phyloP scores from a whole-genome alignment of 2,888 invertebrate species.

The Syrista parreyssii region DNA sequence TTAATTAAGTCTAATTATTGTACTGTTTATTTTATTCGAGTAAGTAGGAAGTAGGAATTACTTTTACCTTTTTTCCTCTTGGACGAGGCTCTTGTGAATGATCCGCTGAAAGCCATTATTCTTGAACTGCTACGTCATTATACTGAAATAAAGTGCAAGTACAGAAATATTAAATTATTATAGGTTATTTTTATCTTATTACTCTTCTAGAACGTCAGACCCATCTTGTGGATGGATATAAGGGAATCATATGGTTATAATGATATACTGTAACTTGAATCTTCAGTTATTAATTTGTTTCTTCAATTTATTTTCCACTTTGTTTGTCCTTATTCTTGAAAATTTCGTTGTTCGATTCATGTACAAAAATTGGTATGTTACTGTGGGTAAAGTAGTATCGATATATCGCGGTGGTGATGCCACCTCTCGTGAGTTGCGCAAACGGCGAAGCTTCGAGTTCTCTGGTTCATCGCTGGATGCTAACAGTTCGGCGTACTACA shows the following conservation, averaged over 20 bases:
- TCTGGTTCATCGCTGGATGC: not conserved
- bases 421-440: not conserved
- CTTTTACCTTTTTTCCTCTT: slow-evolving; percentile 55
- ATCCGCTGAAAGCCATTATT: slow-evolving; percentile 51
- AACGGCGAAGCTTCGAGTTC: not conserved
- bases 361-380: not conserved
- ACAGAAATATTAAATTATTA: not conserved
- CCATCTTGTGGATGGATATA: not conserved
- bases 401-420: not conserved
- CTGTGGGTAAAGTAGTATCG: not conserved
- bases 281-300: not conserved
- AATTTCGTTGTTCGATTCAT: not conserved
- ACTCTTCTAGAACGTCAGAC: not conserved
- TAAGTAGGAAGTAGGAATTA: no score
- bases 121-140: slow-evolving; percentile 48
- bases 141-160: slow-evolving; percentile 41
- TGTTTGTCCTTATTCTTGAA: not conserved
- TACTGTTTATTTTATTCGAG: slow-evolving; percentile 10
- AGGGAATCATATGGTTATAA: not conserved
- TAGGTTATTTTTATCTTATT: not conserved
- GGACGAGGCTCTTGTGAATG: slow-evolving; percentile 41
- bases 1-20: slow-evolving; percentile 4
- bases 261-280: not conserved
- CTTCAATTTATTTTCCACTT: not conserved
- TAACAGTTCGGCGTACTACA: not conserved